These are phyloP conservation scores for Cyphomyrus discorhynchus DNA, from an alignment of 2,113 vertebrate genomes.

Conservation along the genomic window DNA sequence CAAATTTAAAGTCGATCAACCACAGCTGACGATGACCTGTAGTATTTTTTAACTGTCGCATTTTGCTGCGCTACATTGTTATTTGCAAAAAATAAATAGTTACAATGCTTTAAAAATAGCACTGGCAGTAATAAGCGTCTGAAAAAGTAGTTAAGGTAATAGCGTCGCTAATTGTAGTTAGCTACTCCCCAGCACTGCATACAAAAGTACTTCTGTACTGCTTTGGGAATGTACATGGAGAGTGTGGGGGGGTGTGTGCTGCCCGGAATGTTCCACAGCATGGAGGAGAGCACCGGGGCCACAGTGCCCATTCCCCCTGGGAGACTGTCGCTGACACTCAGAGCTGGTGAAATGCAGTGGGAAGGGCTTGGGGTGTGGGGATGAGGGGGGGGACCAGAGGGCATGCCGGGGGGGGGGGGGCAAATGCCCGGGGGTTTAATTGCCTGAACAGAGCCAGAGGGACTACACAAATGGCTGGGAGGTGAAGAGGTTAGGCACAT, in stretches of 20 bases:
- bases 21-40: too few relatives aligned
- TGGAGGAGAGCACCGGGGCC: not conserved
- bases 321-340: slow-evolving; percentile 48
- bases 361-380: slow-evolving; percentile 16
- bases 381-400: not conserved
- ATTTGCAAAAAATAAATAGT: too few relatives aligned
- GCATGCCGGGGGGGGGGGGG: slow-evolving; percentile 14
- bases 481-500: slow-evolving; percentile 62
- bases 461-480: slow-evolving; percentile 61
- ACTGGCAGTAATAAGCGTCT: too few relatives aligned
- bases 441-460: slow-evolving; percentile 53
- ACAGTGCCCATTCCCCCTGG: not conserved
- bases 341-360: slow-evolving; percentile 35
- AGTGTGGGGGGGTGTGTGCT: slow-evolving; percentile 14
- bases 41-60: too few relatives aligned
- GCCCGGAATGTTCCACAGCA: slow-evolving; percentile 30
- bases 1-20: too few relatives aligned
- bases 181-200: not conserved
- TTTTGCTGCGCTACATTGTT: too few relatives aligned
- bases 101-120: too few relatives aligned
- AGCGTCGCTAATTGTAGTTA: too few relatives aligned
- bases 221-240: slow-evolving; percentile 32
- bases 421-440: slow-evolving; percentile 46
- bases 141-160: too few relatives aligned
- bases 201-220: slow-evolving; percentile 22